Evolutionary conservation across 2,797 vertebrate genomes (phyloP).

Genomic region (Etheostoma nigrum): DNA sequence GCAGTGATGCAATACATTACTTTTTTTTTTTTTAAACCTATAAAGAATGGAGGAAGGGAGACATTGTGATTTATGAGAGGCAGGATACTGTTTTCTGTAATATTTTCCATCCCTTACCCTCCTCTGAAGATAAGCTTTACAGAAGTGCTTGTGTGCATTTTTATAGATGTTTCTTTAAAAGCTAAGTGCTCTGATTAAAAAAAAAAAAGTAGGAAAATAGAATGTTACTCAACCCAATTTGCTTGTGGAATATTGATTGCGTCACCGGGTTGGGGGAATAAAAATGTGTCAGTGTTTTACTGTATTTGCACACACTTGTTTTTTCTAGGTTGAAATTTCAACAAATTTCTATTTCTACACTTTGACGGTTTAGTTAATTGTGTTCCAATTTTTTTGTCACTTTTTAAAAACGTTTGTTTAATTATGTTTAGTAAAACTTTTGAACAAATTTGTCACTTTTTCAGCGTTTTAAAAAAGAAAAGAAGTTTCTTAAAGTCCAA

Average conservation of each 20-base stretch:
- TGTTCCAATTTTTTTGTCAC: too few species aligned
- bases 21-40: slow-evolving; percentile 2
- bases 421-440: too few species aligned
- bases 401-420: too few species aligned
- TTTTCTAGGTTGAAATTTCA: too few species aligned
- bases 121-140: slow-evolving; percentile 46
- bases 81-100: slow-evolving; percentile 41
- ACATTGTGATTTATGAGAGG: slow-evolving; percentile 28
- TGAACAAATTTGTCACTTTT: too few species aligned
- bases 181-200: slow-evolving; percentile 16
- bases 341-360: too few species aligned
- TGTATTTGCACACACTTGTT: not conserved
- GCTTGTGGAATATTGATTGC: slow-evolving; percentile 48
- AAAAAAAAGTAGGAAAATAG: slow-evolving; percentile 50
- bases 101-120: slow-evolving; percentile 62
- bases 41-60: slow-evolving; percentile 33
- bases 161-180: slow-evolving; percentile 59
- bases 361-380: too few species aligned
- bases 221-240: slow-evolving; percentile 57
- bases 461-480: too few species aligned
- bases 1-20: slow-evolving; percentile 44
- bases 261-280: slow-evolving; percentile 32
- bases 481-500: not conserved
- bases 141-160: slow-evolving; percentile 56
- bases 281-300: slow-evolving; percentile 37